These are phyloP conservation scores for Herpetotheres cachinnans DNA, from an alignment of 2,113 vertebrate species.

Conservation along the genomic window DNA sequence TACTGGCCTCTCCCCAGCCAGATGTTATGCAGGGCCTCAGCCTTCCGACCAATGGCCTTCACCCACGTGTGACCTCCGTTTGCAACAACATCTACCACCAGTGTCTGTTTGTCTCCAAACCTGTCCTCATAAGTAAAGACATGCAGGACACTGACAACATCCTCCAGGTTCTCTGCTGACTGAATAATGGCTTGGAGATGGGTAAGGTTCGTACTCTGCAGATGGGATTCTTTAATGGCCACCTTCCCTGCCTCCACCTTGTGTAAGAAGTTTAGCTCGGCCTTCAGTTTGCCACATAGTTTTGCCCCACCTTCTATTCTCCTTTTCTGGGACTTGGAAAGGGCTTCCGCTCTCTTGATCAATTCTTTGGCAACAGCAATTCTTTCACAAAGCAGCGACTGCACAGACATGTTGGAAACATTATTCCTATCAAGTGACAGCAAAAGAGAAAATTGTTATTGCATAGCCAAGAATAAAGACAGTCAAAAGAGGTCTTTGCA, in stretches of 20 bases:
- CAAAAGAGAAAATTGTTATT: background rate
- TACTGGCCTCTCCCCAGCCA: constrained; percentile 97
- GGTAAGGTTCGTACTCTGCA: constrained; percentile 95
- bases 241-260: constrained; percentile 87
- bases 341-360: constrained; percentile 82
- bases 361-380: constrained; percentile 84
- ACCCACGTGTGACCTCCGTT: constrained; percentile 92
- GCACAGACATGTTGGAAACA: constrained; percentile 84
- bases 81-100: constrained; percentile 94
- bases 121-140: constrained; percentile 86
- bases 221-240: constrained; percentile 88
- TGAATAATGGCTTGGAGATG: constrained; percentile 90
- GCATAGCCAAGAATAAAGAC: background rate
- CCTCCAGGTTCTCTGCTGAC: constrained; percentile 86
- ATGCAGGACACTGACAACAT: constrained; percentile 85
- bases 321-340: constrained; percentile 76
- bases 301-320: constrained; percentile 89
- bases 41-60: constrained; percentile 94
- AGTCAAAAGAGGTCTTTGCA: background rate
- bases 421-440: constrained; percentile 74
- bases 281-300: constrained; percentile 87
- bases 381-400: constrained; percentile 81
- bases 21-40: constrained; percentile 95
- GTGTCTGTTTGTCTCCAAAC: constrained; percentile 77
- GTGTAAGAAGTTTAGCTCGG: constrained; percentile 89